Evolutionary conservation across 1,140 invertebrate genomes (phyloP), one percentile per base, ranked within the genome.

Genomic region (Thaumetopoea pityocampa): DNA sequence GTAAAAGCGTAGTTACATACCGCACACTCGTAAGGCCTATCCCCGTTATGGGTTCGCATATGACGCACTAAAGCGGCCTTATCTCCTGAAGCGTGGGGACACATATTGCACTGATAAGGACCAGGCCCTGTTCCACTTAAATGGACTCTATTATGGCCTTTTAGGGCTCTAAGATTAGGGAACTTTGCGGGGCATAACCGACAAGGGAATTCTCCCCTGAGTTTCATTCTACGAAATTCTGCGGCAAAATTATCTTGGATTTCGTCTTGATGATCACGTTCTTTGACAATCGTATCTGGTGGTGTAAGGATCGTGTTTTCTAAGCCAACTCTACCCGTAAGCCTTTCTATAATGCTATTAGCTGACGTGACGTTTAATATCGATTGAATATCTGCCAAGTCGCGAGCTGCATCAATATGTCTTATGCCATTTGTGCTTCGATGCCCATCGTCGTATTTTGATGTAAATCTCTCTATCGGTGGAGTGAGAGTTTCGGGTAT

Each of bases 1-100:
- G 97, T 98, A 76, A 98, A 99, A 1, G 96, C 95, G 59, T 95
- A 98, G 57, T 96, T 95, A 77, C 97, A 99, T 1, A 98, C 88
- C 0, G 91, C 90, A 66, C 97, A 98, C 67, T 98, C 94, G 65
- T 96, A 99, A 0, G 97, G 97, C 2, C 96, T 88, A 60, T 98
- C 96, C 0, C 96, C 96, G 66, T 97, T 98, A 81, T 98, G 97
- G 1, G 93, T 94, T 50, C 96, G 88, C 89, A 98, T 92, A 72
- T 98, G 93, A 15, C 95, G 91, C 1, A 95, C 90, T 1, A 98
- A 71, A 1, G 95, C 95, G 5, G 93, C 93, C 70, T 98, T 97
- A 57, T 98, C 97, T 17, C 92, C 89, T 45, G 94, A 95, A 0
- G 91, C 91, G 73, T 95, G 96, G 1, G 94, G 90, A 56, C 97